phyloP scores from a whole-genome alignment of 2,113 vertebrate genomes.

The Anarhynchus alexandrinus region DNA sequence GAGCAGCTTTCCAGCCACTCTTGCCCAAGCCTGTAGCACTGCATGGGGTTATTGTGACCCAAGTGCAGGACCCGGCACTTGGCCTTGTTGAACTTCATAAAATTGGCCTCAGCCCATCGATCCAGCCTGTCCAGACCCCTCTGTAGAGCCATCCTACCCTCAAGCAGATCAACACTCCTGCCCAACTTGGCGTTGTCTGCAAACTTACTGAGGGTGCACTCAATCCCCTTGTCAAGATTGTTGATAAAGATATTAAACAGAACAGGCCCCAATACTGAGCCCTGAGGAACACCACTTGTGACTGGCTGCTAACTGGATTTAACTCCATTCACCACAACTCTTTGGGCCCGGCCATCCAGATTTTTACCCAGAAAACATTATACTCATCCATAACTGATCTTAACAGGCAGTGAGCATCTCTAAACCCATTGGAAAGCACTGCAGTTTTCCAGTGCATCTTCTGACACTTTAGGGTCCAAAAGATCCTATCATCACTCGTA shows the following conservation, averaged over 20 bases:
- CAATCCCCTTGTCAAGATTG: not conserved
- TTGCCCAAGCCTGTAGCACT: not conserved
- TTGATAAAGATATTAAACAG: not conserved
- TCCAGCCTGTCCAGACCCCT: not conserved
- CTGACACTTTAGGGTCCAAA: not conserved
- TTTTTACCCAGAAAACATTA: not conserved
- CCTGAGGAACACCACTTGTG: not conserved
- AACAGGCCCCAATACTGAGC: not conserved
- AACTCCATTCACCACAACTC: not conserved
- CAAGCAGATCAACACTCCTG: not conserved
- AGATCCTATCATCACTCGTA: not conserved
- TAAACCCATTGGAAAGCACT: not conserved
- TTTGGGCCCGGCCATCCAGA: too few relatives aligned
- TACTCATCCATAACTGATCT: not conserved
- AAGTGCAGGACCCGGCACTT: not conserved
- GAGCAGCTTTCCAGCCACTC: not conserved
- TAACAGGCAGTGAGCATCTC: not conserved
- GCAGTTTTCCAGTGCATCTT: not conserved
- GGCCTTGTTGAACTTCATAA: not conserved
- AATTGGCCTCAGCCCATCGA: fast-evolving
- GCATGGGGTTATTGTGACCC: not conserved
- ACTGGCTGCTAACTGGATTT: fast-evolving
- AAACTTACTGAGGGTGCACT: not conserved
- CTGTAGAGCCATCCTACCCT: too few relatives aligned
- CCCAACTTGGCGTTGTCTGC: not conserved